Evolutionary conservation across 2,113 vertebrate species (phyloP).

Genomic region (Hippocampus mohnikei): DNA sequence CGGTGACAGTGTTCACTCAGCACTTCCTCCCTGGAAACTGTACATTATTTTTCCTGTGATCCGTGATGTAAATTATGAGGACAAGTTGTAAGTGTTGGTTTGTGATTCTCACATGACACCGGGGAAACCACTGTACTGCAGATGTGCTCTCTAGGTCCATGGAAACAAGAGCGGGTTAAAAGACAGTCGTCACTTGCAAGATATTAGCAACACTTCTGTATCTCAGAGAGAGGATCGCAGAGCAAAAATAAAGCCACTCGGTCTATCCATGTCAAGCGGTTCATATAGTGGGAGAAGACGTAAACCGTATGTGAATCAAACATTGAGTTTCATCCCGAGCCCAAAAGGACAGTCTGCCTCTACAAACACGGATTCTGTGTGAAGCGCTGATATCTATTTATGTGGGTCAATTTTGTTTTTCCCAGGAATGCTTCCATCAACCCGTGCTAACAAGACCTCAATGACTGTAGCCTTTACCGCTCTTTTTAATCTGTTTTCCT

Average conservation of each 20-base stretch:
- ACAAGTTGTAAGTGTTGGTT: not conserved
- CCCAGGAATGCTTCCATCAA: not conserved
- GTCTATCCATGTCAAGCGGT: not conserved
- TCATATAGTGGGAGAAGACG: not conserved
- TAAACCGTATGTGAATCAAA: not conserved
- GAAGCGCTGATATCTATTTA: conserved; percentile 13
- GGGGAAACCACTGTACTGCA: not conserved
- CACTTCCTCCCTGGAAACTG: not conserved
- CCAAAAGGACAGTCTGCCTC: not conserved
- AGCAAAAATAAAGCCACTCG: not conserved
- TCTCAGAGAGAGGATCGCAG: not conserved
- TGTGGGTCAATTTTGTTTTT: conserved; percentile 21
- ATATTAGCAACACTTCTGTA: not conserved
- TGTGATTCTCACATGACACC: not conserved
- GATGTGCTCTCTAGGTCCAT: not conserved
- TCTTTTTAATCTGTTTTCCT: not conserved
- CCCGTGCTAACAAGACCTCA: not conserved
- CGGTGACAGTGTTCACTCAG: not conserved
- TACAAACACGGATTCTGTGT: not conserved
- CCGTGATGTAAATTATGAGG: not conserved
- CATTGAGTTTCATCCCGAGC: conserved; percentile 5
- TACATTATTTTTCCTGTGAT: not conserved
- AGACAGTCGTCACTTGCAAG: not conserved
- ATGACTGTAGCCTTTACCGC: not conserved
- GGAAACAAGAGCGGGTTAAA: not conserved